Evolutionary conservation across 35 echinoderm and acorn worm genomes (phyloP).

Genomic region (Acanthaster planci): DNA sequence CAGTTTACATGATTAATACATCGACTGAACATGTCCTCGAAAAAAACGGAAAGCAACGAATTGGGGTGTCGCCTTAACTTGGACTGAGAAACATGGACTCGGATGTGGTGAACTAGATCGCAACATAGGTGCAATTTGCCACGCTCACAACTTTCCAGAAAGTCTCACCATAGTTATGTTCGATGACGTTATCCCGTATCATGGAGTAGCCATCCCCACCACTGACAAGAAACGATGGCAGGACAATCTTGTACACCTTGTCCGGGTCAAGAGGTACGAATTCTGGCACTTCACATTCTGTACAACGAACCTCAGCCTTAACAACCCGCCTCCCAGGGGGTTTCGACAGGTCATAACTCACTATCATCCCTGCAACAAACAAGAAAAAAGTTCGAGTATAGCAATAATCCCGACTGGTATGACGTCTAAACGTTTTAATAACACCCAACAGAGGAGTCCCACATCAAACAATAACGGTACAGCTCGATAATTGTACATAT

Average conservation of each 20-base stretch:
- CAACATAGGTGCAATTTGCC: no score
- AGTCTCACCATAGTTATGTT: not conserved
- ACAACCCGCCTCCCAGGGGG: slow-evolving; percentile 40
- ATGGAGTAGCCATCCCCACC: slow-evolving; percentile 86
- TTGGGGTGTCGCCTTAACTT: not conserved
- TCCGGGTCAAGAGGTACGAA: slow-evolving; percentile 55
- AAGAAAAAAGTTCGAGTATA: not conserved
- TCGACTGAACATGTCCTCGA: not conserved
- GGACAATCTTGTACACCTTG: slow-evolving; percentile 61
- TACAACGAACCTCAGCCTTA: slow-evolving; percentile 49
- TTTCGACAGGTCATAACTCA: slow-evolving; percentile 46
- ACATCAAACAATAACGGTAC: no score
- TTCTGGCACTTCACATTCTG: slow-evolving; percentile 57
- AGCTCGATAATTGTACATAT: no score
- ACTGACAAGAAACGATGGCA: slow-evolving; percentile 38
- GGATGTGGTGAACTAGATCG: not conserved
- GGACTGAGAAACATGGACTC: not conserved
- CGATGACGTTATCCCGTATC: slow-evolving; percentile 23
- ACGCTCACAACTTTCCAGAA: no score
- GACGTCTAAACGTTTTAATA: no score
- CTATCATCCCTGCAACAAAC: slow-evolving; percentile 48
- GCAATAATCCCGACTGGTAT: no score
- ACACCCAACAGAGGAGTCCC: no score
- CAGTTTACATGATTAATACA: not conserved
- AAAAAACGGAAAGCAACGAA: not conserved